Base-by-base conservation (phyloP, 2,888 invertebrate species). In the Epinotia brunnichana region DNA sequence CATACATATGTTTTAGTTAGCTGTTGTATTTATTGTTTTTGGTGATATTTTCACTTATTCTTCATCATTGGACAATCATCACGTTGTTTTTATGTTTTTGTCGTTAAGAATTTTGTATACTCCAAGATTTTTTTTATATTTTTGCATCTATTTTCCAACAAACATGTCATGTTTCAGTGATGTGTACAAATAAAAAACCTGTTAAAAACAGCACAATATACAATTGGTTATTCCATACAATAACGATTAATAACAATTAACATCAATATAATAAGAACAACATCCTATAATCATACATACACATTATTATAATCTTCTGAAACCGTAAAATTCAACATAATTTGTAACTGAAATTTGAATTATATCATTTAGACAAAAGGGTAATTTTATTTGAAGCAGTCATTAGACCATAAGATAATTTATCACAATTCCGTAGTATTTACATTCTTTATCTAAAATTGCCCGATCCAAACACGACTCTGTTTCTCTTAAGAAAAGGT, bases 61-160 rank as follows among this genome's bases (percentile, higher is more conserved):
- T 3, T 13, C 11, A 70, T 70, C 64, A 70, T 70, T 70, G 70
- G 70, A 70, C 70, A 64, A 64, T 59, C 70, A 64, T 57, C 9
- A 0, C 48, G 13, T 5, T 41, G 5, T 19, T 2, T 41, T 19
- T 0, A 19, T 19, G 4, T 60, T 41, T 11, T 13, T 19, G 1
- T 60, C 19, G 4, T 44, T 48, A n/a, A 13, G 3, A 41, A 41
- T 41, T 11, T 41, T 13, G 41, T 13, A 41, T 41, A 13, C 2
- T n/a, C 15, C 48, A 48, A 48, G 35, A 35, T 7, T 19, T 11
- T 35, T n/a, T 10, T 7, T 9, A 21, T 61, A 9, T 35, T 59
- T 39, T 19, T 21, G n/a, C 44, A 61, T 61, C 0, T 24, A 4
- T 0, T 44, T 61, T 15, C 2, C 21, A 44, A 44, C 21, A n/a